Conservation (phyloP, 2,113 vertebrate genomes). For the Melanerpes aurifrons region DNA sequence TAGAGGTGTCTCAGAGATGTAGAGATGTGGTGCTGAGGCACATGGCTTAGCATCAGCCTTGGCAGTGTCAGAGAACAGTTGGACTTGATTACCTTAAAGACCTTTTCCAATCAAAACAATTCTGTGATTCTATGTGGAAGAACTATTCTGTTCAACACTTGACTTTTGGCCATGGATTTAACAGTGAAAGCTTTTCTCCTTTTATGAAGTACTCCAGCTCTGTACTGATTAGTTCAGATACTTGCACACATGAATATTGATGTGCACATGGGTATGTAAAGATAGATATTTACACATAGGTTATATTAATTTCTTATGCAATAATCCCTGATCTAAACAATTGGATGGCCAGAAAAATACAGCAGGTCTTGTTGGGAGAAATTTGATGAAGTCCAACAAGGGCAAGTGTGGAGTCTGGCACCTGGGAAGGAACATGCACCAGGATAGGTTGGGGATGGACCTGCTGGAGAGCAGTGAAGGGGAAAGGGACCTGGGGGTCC, state of each 20-base stretch:
- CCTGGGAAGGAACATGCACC: no score
- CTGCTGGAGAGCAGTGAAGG: no score
- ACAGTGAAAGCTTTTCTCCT: not conserved
- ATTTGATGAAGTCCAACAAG: no score
- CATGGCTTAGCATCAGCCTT: no score
- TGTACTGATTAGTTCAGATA: not conserved
- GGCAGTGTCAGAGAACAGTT: no score
- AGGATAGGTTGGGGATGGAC: no score
- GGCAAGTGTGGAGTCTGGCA: no score
- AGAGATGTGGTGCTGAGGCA: no score
- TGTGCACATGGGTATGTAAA: not conserved
- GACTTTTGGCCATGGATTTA: not conserved
- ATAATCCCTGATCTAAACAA: not conserved
- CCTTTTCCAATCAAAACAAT: no score
- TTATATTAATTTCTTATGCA: not conserved
- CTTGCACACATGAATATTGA: not conserved
- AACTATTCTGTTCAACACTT: not conserved
- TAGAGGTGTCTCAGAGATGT: no score
- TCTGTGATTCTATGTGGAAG: not conserved
- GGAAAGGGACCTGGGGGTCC: no score
- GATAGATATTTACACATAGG: not conserved
- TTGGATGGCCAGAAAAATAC: not conserved
- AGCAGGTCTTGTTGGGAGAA: not conserved
- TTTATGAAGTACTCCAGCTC: not conserved
- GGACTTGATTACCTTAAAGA: no score